phyloP scores from a whole-genome alignment of 2,113 vertebrate species.

The Clarias macrocephalus region DNA sequence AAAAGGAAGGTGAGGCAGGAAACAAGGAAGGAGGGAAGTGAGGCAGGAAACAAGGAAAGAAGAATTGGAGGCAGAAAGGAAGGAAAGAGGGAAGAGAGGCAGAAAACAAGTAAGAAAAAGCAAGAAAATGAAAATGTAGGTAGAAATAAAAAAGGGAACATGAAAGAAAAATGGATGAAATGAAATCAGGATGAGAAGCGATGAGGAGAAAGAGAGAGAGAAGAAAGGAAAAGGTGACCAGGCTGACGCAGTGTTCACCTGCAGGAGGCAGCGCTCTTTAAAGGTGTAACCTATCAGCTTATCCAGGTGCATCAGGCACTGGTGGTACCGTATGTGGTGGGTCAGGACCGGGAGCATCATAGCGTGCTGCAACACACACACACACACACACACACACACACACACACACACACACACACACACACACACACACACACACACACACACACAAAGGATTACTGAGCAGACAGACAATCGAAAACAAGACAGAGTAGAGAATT shows the following conservation, averaged over 20 bases:
- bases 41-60: not conserved
- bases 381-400: conserved; percentile 13
- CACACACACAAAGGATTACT: not conserved
- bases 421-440: conserved; percentile 21
- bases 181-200: not conserved
- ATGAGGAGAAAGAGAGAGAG: not conserved
- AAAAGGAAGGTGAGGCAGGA: not conserved
- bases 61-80: not conserved
- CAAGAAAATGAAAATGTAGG: not conserved
- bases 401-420: not conserved
- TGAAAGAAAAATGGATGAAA: not conserved
- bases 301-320: conserved; percentile 97
- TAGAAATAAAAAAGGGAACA: not conserved
- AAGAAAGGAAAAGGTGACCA: not conserved
- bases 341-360: conserved; percentile 99
- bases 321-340: conserved; percentile 99
- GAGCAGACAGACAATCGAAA: conserved; percentile 20
- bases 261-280: conserved; percentile 92
- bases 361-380: conserved; percentile 79
- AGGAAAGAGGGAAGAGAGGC: not conserved
- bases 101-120: not conserved
- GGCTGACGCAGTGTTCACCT: conserved; percentile 76
- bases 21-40: not conserved
- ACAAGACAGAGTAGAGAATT: conserved; percentile 61
- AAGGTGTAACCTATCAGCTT: conserved; percentile 93